A percentile compares a stretch with the other conserved stretches of the same genome.
Conservation (phyloP, 2,113 vertebrate genomes). For the western clawed frog (Xenopus tropicalis) region DNA sequence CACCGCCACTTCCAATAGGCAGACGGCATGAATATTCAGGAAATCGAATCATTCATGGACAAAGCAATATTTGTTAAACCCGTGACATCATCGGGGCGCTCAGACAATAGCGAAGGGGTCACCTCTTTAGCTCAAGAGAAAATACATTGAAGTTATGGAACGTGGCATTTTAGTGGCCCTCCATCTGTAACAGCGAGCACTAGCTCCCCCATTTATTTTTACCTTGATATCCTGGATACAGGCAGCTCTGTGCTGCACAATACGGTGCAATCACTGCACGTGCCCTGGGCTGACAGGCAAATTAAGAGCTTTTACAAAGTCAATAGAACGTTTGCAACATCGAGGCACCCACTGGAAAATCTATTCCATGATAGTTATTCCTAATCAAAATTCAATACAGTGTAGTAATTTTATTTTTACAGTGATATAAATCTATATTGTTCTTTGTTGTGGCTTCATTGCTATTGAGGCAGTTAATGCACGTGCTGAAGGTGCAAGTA, state of each 20-base stretch:
- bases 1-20: slow-evolving; percentile 42
- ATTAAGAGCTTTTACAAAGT: not conserved
- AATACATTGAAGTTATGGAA: slow-evolving; percentile 51
- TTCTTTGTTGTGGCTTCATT: no score
- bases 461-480: no score
- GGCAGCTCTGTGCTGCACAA: slow-evolving; percentile 44
- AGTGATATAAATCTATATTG: no score
- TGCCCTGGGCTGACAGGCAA: not conserved
- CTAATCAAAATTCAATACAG: slow-evolving; percentile 10
- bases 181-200: slow-evolving; percentile 46
- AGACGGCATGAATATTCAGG: slow-evolving; percentile 30
- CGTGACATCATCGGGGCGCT: slow-evolving; percentile 54
- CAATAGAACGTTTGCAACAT: slow-evolving; percentile 42
- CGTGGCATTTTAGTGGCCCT: slow-evolving; percentile 48
- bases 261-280: slow-evolving; percentile 45
- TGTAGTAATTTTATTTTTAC: no score
- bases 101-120: slow-evolving; percentile 49
- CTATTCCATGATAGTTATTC: slow-evolving; percentile 49
- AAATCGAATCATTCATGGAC: slow-evolving; percentile 46
- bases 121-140: slow-evolving; percentile 51
- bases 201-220: slow-evolving; percentile 48
- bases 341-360: slow-evolving; percentile 48
- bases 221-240: not conserved
- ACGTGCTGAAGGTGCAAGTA: no score
- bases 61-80: slow-evolving; percentile 56